phyloP scores from a whole-genome alignment of 2,113 vertebrate species.

The Kryptolebias marmoratus region DNA sequence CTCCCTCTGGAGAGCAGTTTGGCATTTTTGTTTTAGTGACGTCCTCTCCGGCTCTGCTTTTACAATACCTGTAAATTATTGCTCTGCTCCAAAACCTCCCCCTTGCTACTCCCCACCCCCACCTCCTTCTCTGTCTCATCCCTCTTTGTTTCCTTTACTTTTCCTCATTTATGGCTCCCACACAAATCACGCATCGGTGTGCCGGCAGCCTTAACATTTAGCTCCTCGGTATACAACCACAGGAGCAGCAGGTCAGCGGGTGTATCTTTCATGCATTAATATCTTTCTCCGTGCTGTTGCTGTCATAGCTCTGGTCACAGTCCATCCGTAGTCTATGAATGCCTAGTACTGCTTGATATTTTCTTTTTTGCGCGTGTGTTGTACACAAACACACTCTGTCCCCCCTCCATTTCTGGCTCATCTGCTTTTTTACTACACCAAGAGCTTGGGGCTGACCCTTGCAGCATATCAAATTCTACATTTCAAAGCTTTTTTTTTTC shows the following conservation, averaged over 20 bases:
- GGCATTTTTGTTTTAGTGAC: constrained; percentile 69
- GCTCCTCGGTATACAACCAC: constrained; percentile 2
- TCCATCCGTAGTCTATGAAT: constrained; percentile 27
- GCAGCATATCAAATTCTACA: constrained; percentile 68
- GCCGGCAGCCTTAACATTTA: constrained; percentile 19
- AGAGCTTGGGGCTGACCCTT: constrained; percentile 62
- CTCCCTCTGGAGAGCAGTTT: constrained; percentile 59
- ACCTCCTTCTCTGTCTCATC: constrained; percentile 25
- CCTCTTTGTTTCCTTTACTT: constrained; percentile 43
- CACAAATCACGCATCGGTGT: constrained; percentile 35
- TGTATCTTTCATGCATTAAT: constrained; percentile 35
- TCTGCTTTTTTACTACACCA: constrained; percentile 31
- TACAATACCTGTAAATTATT: constrained; percentile 67
- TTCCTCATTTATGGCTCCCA: constrained; percentile 20
- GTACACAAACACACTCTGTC: constrained; percentile 35
- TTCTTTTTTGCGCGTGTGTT: constrained; percentile 4
- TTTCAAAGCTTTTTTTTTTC: constrained; percentile 59
- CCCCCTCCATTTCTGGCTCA: constrained; percentile 46
- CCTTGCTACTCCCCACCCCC: not conserved
- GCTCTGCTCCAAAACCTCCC: constrained; percentile 25
- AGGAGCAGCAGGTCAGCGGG: not conserved
- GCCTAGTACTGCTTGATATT: constrained; percentile 16
- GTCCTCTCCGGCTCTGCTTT: constrained; percentile 60
- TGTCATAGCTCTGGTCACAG: constrained; percentile 30
- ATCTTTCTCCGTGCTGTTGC: constrained; percentile 28